Base-by-base conservation (phyloP, 1,140 invertebrate genomes). In the Conus betulinus region DNA sequence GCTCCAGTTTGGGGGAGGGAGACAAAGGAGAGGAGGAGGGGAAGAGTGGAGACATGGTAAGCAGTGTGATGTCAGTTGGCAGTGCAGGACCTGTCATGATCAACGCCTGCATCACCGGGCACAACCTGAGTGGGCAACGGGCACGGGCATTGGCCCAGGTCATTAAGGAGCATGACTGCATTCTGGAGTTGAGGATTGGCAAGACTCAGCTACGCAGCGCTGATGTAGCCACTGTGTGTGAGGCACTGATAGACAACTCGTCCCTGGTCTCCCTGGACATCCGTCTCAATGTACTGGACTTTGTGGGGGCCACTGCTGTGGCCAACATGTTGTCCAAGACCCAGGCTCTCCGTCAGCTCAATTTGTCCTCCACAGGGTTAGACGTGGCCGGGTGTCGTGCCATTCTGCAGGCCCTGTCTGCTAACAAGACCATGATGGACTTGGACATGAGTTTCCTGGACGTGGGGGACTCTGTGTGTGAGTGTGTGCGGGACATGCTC, bases 391-490 rank as follows among this genome's bases (percentile, higher is more conserved):
- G 93, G 0, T 92, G 91, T 53, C 90, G 91, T 55, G 60, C 78
- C 10, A 74, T 95, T 6, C 88, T 90, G 53, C 88, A 90, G 17
- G 92, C 93, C 6, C 85, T 94, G 23, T 88, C 89, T 52, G 78
- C 71, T 10, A 94, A 94, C 87, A 89, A 76, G 27, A 89, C 90
- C 17, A 84, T 95, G 27, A 84, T 86, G 4, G 93, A 93, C 8
- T 84, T 95, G 23, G 94, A 95, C 87, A 84, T 94, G 74, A 94
- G 94, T 86, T 93, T 94, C 83, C 91, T 94, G 17, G 92, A 93
- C 55, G 93, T 94, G 13, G 91, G 91, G 0, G 93, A 94, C 88
- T 91, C 91, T 15, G 91, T 93, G 52, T 92, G 93, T 85, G 88
- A 92, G 23, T 74, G 87, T 83, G 55, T 95, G 3, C 91, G 91